phyloP scores from a whole-genome alignment of 2,113 vertebrate genomes.

The Phylloscopus trochilus region DNA sequence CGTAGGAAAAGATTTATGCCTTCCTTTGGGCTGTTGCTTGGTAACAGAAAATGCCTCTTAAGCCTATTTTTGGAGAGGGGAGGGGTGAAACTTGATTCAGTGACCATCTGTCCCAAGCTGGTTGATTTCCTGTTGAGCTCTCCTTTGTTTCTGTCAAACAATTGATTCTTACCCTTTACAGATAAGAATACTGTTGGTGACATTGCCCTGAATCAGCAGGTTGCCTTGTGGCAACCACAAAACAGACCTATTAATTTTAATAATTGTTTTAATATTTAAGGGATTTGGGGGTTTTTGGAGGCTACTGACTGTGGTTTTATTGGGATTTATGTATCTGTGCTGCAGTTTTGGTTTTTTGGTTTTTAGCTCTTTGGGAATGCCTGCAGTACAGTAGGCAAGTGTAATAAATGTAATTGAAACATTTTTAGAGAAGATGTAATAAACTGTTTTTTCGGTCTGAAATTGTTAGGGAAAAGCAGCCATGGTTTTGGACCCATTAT shows the following conservation, averaged over 20 bases:
- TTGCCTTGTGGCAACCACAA: constrained; percentile 49
- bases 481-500: not conserved
- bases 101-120: constrained; percentile 91
- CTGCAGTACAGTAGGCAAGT: not conserved
- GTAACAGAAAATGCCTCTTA: constrained; percentile 71
- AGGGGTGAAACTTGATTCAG: constrained; percentile 83
- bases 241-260: not conserved
- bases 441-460: not conserved
- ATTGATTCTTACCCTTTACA: constrained; percentile 88
- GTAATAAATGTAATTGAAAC: not conserved
- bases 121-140: constrained; percentile 86
- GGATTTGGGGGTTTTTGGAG: not conserved
- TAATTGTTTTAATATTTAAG: not conserved
- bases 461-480: not conserved
- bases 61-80: constrained; percentile 79
- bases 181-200: constrained; percentile 82
- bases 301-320: not conserved
- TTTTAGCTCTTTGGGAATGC: not conserved
- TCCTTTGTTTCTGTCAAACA: constrained; percentile 91
- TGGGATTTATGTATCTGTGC: not conserved
- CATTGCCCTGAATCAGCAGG: constrained; percentile 70
- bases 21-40: constrained; percentile 70
- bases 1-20: constrained; percentile 63
- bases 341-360: not conserved
- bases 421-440: not conserved